Evolutionary conservation across 2,113 vertebrate genomes (phyloP).

Genomic region (Menidia beryllina): DNA sequence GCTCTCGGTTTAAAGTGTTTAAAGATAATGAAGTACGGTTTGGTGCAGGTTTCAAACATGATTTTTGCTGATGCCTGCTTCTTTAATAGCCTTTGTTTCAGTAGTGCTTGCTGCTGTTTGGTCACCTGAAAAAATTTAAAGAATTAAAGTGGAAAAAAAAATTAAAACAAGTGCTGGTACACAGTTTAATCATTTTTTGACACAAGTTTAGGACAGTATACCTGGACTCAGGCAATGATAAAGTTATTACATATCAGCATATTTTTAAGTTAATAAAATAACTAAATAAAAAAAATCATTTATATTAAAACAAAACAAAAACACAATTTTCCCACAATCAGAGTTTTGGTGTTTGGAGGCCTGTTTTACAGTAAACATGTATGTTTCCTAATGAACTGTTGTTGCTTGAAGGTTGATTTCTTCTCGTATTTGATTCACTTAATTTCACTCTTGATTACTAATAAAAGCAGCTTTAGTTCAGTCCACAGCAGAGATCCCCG

Average conservation of each 20-base stretch:
- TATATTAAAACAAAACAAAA: neutral
- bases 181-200: neutral
- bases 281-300: neutral
- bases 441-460: neutral
- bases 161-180: neutral
- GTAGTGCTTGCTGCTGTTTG: neutral
- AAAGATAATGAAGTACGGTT: neutral
- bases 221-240: neutral
- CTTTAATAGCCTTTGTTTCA: too few relatives aligned
- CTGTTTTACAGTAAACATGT: neutral
- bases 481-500: neutral
- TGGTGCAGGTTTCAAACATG: too few relatives aligned
- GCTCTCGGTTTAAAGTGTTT: neutral
- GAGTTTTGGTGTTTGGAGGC: neutral
- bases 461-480: neutral
- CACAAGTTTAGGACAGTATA: conserved; percentile 6
- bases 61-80: neutral
- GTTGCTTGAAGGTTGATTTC: neutral
- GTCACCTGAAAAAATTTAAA: neutral
- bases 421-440: neutral
- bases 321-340: neutral
- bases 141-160: neutral
- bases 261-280: neutral
- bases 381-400: neutral
- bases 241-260: neutral